Evolutionary conservation across 2,888 invertebrate genomes (phyloP).

Genomic region (Boloria euphrosyne): DNA sequence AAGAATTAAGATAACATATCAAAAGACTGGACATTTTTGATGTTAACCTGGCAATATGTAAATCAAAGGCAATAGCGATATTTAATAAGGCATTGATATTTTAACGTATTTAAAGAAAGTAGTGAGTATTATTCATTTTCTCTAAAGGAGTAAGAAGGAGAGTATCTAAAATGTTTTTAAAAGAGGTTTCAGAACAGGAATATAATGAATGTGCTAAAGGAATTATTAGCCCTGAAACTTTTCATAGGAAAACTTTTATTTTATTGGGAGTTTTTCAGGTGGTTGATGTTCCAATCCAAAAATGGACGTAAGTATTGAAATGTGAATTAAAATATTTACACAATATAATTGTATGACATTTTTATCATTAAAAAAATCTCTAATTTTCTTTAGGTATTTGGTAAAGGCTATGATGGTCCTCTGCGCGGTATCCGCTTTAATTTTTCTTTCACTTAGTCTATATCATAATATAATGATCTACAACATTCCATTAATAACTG

Average conservation of each 20-base stretch:
- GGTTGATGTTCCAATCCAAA: constrained; percentile 48
- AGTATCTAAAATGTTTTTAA: too few species aligned
- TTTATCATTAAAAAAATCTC: not conserved
- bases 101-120: too few species aligned
- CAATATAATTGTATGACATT: not conserved
- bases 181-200: too few species aligned
- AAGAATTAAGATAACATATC: constrained; percentile 36
- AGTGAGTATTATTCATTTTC: too few species aligned
- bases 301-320: constrained; percentile 49
- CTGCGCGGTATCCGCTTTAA: constrained; percentile 36
- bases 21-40: constrained; percentile 50
- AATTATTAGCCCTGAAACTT: constrained; percentile 56
- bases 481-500: constrained; percentile 51
- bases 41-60: too few species aligned
- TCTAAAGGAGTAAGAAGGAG: too few species aligned
- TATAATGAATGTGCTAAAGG: constrained; percentile 49
- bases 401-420: constrained; percentile 26
- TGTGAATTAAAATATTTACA: constrained; percentile 1
- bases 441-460: constrained; percentile 37
- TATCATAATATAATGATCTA: constrained; percentile 46
- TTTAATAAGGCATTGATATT: too few species aligned
- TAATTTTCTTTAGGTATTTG: constrained; percentile 11
- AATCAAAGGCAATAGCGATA: too few species aligned
- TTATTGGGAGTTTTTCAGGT: constrained; percentile 55
- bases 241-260: constrained; percentile 55